phyloP scores from a whole-genome alignment of 2,797 vertebrate species.

The Etheostoma perlongum region DNA sequence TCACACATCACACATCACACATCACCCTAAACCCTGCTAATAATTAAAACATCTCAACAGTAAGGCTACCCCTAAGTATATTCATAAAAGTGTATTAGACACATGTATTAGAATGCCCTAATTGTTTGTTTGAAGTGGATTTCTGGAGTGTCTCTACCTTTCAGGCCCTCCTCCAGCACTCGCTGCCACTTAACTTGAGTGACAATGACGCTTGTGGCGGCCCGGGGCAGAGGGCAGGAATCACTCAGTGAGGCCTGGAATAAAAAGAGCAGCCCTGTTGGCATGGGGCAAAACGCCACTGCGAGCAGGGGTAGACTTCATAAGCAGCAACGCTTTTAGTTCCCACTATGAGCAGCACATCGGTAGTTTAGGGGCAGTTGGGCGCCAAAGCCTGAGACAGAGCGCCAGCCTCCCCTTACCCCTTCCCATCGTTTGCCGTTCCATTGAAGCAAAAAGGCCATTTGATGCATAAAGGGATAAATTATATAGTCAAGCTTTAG shows the following conservation, averaged over 20 bases:
- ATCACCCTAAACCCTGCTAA: constrained; percentile 26
- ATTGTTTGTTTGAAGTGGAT: constrained; percentile 73
- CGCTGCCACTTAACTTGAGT: constrained; percentile 60
- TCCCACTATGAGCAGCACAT: constrained; percentile 49
- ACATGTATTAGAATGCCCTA: constrained; percentile 51
- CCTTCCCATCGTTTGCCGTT: constrained; percentile 65
- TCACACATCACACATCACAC: too few species aligned
- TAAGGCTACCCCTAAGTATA: constrained; percentile 36
- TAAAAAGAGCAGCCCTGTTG: constrained; percentile 60
- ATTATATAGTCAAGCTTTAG: constrained; percentile 67
- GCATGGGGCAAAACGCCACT: constrained; percentile 43
- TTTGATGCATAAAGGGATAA: constrained; percentile 73
- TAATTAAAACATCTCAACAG: constrained; percentile 63
- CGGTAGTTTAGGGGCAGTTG: constrained; percentile 34
- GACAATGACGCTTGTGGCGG: constrained; percentile 54
- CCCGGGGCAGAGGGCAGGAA: constrained; percentile 54
- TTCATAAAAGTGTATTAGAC: constrained; percentile 52
- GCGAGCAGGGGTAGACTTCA: constrained; percentile 49
- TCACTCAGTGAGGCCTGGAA: constrained; percentile 58
- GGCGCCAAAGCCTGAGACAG: constrained; percentile 41
- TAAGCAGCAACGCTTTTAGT: constrained; percentile 44
- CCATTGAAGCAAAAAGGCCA: constrained; percentile 61
- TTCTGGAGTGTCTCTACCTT: constrained; percentile 58
- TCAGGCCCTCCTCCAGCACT: constrained; percentile 46
- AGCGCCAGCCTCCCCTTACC: constrained; percentile 5